phyloP scores from a whole-genome alignment of 2,113 vertebrate species.

The Malurus cyaneus region DNA sequence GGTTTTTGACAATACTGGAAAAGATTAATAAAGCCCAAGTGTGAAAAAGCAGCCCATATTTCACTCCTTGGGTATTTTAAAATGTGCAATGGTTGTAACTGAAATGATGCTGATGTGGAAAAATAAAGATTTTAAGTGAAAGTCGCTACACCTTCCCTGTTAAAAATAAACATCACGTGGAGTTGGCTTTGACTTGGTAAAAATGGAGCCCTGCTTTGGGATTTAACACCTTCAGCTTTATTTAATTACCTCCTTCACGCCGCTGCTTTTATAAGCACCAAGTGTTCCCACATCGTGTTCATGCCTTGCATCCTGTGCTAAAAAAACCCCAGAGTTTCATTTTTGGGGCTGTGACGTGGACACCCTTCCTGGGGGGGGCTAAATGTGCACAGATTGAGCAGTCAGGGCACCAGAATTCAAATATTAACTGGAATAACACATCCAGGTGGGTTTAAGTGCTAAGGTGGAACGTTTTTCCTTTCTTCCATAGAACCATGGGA shows the following conservation, averaged over 20 bases:
- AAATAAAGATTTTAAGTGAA: neutral
- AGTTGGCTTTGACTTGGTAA: neutral
- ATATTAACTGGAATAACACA: rapidly evolving
- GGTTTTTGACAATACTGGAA: neutral
- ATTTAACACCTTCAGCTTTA: conserved; percentile 55
- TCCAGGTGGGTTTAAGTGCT: neutral
- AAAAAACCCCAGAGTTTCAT: neutral
- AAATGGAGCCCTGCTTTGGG: conserved; percentile 1
- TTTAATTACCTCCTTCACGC: conserved; percentile 31
- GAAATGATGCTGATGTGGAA: neutral
- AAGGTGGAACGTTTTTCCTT: rapidly evolving
- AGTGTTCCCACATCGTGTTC: neutral
- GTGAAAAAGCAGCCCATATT: neutral
- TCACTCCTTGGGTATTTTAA: neutral
- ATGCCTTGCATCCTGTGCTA: neutral
- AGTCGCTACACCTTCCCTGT: neutral
- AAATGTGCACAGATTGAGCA: neutral
- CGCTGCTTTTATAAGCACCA: conserved; percentile 12
- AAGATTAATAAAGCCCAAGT: neutral
- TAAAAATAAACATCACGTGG: conserved; percentile 44
- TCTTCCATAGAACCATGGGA: neutral
- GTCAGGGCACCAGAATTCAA: neutral
- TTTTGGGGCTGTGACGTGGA: neutral
- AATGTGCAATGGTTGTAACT: neutral
- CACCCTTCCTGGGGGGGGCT: neutral